phyloP scores from a whole-genome alignment of 2,888 invertebrate genomes.

The Pemphredon lugubris region DNA sequence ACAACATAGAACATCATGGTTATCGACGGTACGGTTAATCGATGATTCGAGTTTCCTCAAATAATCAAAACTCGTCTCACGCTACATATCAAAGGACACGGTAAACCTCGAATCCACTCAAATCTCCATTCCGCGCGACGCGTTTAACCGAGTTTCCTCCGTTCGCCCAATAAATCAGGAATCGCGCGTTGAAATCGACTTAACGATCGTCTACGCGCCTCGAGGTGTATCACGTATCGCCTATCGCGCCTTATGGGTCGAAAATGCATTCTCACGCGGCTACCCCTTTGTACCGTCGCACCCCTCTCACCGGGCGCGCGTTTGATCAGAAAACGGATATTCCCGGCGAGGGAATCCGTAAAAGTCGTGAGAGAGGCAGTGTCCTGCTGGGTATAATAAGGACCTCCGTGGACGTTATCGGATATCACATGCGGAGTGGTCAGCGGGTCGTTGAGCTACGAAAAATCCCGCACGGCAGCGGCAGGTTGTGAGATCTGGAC shows the following conservation, averaged over 20 bases:
- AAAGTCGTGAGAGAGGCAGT: constrained; percentile 65
- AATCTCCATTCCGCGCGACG: too few species aligned
- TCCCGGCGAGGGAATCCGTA: constrained; percentile 67
- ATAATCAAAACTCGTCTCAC: too few species aligned
- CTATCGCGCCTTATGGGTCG: constrained; percentile 4
- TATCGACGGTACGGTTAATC: too few species aligned
- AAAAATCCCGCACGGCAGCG: constrained; percentile 64
- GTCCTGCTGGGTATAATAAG: constrained; percentile 69
- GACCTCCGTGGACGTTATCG: constrained; percentile 74
- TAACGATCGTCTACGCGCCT: too few species aligned
- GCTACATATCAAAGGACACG: too few species aligned
- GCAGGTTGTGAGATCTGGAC: constrained; percentile 66
- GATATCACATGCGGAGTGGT: constrained; percentile 67
- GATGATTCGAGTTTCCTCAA: too few species aligned
- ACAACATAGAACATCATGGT: too few species aligned
- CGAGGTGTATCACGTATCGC: background rate
- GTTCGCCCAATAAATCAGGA: too few species aligned
- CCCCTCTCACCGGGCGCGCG: constrained; percentile 11
- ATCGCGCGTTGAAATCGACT: too few species aligned
- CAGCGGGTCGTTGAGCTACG: constrained; percentile 57
- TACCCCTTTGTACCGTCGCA: background rate
- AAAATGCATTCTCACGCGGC: constrained; percentile 42
- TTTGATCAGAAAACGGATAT: constrained; percentile 52
- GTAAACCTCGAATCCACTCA: too few species aligned
- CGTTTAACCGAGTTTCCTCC: too few species aligned